Percentiles rank a stretch among this genome's conserved stretches.
Conservation (phyloP, 2,797 vertebrate genomes). For the Perodicticus potto region DNA sequence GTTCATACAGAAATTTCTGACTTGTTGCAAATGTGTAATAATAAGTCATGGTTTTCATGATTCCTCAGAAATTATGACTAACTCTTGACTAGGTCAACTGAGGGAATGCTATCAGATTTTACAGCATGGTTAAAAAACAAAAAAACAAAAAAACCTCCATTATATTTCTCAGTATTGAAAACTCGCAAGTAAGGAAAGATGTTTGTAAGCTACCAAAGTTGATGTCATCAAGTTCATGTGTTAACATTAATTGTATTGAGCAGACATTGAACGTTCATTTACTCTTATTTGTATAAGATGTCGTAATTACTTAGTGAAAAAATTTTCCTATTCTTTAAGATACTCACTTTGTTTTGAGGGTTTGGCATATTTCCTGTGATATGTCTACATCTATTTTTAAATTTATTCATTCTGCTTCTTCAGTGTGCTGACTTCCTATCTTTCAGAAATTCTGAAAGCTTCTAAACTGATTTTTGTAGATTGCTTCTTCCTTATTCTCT, state of each 20-base stretch:
- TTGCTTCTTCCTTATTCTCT: neutral
- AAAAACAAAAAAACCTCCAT: neutral
- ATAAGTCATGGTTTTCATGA: neutral
- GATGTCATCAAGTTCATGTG: neutral
- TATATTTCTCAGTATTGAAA: neutral
- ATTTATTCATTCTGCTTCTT: constrained; percentile 34
- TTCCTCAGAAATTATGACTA: constrained; percentile 8
- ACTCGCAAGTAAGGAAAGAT: constrained; percentile 20
- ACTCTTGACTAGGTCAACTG: neutral
- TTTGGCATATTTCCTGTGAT: neutral
- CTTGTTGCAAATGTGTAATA: neutral
- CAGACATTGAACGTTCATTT: neutral
- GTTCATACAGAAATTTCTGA: neutral
- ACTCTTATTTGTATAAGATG: neutral
- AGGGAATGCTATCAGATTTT: neutral
- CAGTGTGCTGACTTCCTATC: neutral
- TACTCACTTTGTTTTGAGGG: neutral
- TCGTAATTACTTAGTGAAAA: neutral
- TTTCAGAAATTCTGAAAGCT: constrained; percentile 2
- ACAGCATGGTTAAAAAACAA: neutral
- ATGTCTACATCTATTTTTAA: neutral
- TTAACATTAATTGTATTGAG: neutral
- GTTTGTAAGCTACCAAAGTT: neutral
- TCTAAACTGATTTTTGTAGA: neutral
- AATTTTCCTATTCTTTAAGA: neutral